Base-by-base conservation (phyloP, 2,888 invertebrate genomes). In the Heteromyza rotundicornis region DNA sequence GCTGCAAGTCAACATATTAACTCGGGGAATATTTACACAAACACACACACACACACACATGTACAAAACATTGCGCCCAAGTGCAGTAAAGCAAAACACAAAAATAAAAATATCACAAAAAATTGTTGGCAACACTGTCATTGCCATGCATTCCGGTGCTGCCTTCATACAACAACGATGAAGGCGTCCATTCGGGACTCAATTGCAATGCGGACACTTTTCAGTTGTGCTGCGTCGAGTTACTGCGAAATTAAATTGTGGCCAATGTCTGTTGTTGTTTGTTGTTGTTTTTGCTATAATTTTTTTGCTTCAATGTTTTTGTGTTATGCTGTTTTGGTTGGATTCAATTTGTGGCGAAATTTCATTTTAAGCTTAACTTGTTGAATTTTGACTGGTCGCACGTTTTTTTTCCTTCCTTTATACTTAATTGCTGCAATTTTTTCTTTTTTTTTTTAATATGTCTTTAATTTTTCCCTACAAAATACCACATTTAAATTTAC, bases 1-100 rank as follows among this genome's bases (percentile, higher is more conserved):
- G 57, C 58, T 24, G 36, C 53, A 47, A 5, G 66, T 49, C 63
- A 66, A 62, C 66, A 64, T 75, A 76, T 76, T 76, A 74, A 75
- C 76, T 73, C 68, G 66, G 67, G 71, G 75, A 73, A 76, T 76
- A 74, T 70, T 72, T 71, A 73, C 69, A 68, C 72, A 66, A n/a
- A n/a, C n/a, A n/a, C n/a, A n/a, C n/a, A n/a, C n/a, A n/a, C n/a
- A n/a, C n/a, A n/a, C n/a, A n/a, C n/a, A n/a, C n/a, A n/a, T n/a
- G n/a, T n/a, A n/a, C 72, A 69, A 64, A 73, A 69, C 7, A 49
- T 67, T 65, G 62, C 55, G 62, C 57, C 55, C 59, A 64, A 63
- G 66, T 58, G 67, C 63, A 68, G 68, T 69, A 74, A 72, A 73
- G 69, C 71, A 74, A 69, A 73, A 52, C 27, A 53, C 57, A 61